phyloP scores from a whole-genome alignment of 1,140 invertebrate species.

The Drosophila kikkawai region DNA sequence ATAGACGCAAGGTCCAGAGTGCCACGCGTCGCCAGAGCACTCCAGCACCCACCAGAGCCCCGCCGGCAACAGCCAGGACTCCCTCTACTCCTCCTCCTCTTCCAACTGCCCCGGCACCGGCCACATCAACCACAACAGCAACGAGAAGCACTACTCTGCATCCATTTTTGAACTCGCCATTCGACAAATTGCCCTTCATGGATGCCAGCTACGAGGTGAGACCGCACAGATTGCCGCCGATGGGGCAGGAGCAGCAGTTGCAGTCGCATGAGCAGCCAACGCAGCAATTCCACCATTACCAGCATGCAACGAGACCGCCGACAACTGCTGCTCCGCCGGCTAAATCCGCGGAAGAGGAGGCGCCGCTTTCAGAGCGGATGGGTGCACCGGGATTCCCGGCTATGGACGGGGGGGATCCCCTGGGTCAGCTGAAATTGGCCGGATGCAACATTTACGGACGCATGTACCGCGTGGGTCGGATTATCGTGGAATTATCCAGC shows the following conservation, averaged over 20 bases:
- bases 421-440: constrained; percentile 90
- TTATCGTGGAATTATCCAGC: constrained; percentile 93
- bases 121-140: constrained; percentile 18
- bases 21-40: constrained; percentile 54
- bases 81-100: constrained; percentile 10
- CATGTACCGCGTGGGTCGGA: constrained; percentile 94
- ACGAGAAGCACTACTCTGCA: constrained; percentile 63
- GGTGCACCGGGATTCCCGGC: not conserved
- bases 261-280: constrained; percentile 51
- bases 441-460: constrained; percentile 96
- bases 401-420: constrained; percentile 46
- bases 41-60: constrained; percentile 24
- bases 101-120: not conserved
- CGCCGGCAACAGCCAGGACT: constrained; percentile 19
- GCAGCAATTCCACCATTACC: constrained; percentile 74
- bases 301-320: constrained; percentile 60
- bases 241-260: constrained; percentile 47
- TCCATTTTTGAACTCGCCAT: constrained; percentile 81
- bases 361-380: not conserved
- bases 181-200: constrained; percentile 84
- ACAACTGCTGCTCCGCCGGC: constrained; percentile 34
- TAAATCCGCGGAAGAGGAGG: constrained; percentile 18
- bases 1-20: constrained; percentile 62
- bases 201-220: constrained; percentile 82
- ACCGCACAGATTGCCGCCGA: constrained; percentile 58